phyloP scores from a whole-genome alignment of 23 tunicate genomes.

The Diplosoma virens region DNA sequence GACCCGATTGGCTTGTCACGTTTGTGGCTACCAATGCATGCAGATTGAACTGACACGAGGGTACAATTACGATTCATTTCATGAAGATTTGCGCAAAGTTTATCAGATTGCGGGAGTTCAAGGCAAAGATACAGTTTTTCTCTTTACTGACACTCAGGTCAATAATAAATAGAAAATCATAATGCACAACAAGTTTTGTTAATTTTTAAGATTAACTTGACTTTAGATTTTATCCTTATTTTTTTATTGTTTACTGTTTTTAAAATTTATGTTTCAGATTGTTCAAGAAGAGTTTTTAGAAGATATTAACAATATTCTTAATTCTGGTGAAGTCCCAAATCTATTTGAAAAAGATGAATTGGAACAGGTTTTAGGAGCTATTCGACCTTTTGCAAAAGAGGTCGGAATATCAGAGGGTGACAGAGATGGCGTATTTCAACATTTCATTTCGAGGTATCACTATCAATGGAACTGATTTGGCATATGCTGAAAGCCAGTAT shows the following conservation, averaged over 20 bases:
- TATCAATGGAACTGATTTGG: background rate
- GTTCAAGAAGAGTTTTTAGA: slow-evolving; percentile 98
- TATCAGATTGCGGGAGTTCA: slow-evolving; percentile 71
- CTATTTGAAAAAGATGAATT: slow-evolving; percentile 95
- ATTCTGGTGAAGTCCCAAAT: slow-evolving; percentile 98
- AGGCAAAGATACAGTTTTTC: slow-evolving; percentile 92
- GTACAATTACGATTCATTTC: slow-evolving; percentile 91
- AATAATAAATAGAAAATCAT: background rate
- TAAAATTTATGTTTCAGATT: too few relatives aligned
- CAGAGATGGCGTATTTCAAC: slow-evolving; percentile 93
- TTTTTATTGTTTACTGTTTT: too few relatives aligned
- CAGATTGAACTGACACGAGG: slow-evolving; percentile 98
- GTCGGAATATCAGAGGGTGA: slow-evolving; percentile 88
- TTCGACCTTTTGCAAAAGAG: slow-evolving; percentile 83
- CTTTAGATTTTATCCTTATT: too few relatives aligned
- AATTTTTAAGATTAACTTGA: too few relatives aligned
- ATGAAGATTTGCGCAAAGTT: slow-evolving; percentile 90
- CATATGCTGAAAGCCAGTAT: background rate
- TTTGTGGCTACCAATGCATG: slow-evolving; percentile 85
- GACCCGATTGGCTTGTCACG: slow-evolving; percentile 96
- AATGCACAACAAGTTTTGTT: too few relatives aligned
- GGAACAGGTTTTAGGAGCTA: slow-evolving; percentile 89
- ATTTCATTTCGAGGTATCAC: slow-evolving; percentile 84
- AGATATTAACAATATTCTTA: slow-evolving; percentile 97
- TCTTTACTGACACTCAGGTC: slow-evolving; percentile 97